A percentile compares a stretch with the other conserved stretches of the same genome.
Evolutionary conservation across 2,113 vertebrate genomes (phyloP).

Genomic region (Solea senegalensis): DNA sequence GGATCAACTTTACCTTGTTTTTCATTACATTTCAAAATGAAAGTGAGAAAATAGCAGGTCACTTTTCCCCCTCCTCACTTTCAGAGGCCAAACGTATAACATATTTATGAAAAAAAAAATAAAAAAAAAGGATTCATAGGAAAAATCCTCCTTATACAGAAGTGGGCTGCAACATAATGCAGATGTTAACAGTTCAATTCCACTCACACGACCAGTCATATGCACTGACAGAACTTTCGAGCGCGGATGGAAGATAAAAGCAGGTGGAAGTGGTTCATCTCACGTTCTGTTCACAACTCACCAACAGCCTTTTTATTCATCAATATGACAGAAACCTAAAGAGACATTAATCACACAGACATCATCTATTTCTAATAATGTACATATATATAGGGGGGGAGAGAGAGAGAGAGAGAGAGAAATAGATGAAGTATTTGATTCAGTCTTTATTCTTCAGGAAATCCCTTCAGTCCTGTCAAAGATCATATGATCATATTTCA

Average conservation of each 20-base stretch:
- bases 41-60: conserved; percentile 56
- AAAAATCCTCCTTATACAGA: conserved; percentile 1
- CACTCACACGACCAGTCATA: conserved; percentile 18
- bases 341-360: neutral
- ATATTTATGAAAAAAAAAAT: too few species aligned
- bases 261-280: neutral
- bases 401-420: too few species aligned
- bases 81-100: neutral
- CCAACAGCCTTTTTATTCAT: conserved; percentile 13
- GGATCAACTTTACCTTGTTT: conserved; percentile 69
- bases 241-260: conserved; percentile 6
- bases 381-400: too few species aligned
- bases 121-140: neutral
- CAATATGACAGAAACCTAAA: neutral
- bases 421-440: too few species aligned
- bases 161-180: conserved; percentile 3
- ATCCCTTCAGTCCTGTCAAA: too few species aligned
- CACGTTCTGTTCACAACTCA: conserved; percentile 7
- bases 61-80: neutral
- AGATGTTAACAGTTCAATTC: conserved; percentile 13
- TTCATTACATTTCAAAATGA: conserved; percentile 73
- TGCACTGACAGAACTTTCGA: conserved; percentile 7
- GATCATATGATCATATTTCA: too few species aligned
- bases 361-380: too few species aligned
- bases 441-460: too few species aligned